Conservation (phyloP, 2,797 vertebrate genomes). For the Brachyrhaphis roseni region DNA sequence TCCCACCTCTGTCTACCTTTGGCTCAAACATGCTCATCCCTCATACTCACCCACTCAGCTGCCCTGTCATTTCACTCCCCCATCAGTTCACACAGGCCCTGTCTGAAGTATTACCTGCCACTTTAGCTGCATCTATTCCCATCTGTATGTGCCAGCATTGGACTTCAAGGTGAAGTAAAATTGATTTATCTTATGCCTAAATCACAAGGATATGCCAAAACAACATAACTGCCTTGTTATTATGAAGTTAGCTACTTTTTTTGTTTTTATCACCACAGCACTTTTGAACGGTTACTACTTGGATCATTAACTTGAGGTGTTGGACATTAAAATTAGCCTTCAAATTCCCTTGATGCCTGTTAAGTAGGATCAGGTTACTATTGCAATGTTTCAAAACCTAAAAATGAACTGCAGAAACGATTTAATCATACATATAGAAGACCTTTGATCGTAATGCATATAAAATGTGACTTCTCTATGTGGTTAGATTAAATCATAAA, state of each 20-base stretch:
- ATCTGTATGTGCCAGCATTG: slow-evolving; percentile 26
- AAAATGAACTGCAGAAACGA: background rate
- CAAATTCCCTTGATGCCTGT: background rate
- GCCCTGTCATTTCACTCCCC: slow-evolving; percentile 59
- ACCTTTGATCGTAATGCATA: no score
- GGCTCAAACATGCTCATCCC: slow-evolving; percentile 66
- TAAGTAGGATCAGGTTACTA: background rate
- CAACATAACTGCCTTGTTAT: background rate
- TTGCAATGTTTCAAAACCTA: background rate
- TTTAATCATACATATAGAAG: no score
- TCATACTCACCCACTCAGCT: slow-evolving; percentile 42
- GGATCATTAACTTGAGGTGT: background rate
- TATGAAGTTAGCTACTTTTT: background rate
- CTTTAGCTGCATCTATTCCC: slow-evolving; percentile 68
- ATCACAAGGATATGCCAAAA: background rate
- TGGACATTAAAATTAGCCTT: background rate
- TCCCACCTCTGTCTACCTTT: slow-evolving; percentile 60
- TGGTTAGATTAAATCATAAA: no score
- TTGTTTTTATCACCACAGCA: background rate
- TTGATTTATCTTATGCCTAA: background rate
- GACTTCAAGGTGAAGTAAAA: slow-evolving; percentile 3
- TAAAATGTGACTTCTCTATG: no score
- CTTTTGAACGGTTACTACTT: background rate
- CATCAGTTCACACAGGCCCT: slow-evolving; percentile 28
- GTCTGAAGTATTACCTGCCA: slow-evolving; percentile 58